phyloP scores from a whole-genome alignment of 2,888 invertebrate genomes.

The Tribolium freemani region DNA sequence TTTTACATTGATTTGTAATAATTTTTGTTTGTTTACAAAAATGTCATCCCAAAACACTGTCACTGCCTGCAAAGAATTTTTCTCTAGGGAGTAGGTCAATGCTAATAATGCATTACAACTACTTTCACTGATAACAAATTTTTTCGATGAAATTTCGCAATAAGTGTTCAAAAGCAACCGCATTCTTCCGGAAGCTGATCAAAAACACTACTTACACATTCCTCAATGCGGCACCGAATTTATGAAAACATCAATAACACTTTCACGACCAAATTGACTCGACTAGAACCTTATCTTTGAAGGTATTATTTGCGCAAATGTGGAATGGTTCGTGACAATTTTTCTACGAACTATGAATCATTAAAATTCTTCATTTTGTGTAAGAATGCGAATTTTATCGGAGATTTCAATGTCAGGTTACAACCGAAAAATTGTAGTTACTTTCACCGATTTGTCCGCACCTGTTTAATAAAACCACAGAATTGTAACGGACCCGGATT shows the following conservation, averaged over 20 bases:
- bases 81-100: constrained; percentile 31
- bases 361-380: neutral
- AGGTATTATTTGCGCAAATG: constrained; percentile 1
- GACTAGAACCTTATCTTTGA: neutral
- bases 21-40: neutral
- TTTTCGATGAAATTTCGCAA: constrained; percentile 10
- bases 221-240: neutral
- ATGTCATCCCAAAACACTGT: neutral
- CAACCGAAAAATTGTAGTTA: neutral
- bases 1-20: too few relatives aligned
- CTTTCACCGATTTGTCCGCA: constrained; percentile 5
- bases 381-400: neutral
- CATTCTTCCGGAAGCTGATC: constrained; percentile 5
- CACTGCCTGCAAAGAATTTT: constrained; percentile 17
- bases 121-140: constrained; percentile 37
- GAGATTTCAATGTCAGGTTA: constrained; percentile 17
- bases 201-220: constrained; percentile 25
- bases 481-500: neutral
- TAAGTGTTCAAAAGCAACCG: neutral
- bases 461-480: neutral
- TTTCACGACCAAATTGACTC: constrained; percentile 4
- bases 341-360: constrained; percentile 1
- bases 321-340: neutral
- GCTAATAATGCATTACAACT: constrained; percentile 25
- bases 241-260: constrained; percentile 6